phyloP scores from a whole-genome alignment of 2,113 vertebrate genomes.

The Alectura lathami region DNA sequence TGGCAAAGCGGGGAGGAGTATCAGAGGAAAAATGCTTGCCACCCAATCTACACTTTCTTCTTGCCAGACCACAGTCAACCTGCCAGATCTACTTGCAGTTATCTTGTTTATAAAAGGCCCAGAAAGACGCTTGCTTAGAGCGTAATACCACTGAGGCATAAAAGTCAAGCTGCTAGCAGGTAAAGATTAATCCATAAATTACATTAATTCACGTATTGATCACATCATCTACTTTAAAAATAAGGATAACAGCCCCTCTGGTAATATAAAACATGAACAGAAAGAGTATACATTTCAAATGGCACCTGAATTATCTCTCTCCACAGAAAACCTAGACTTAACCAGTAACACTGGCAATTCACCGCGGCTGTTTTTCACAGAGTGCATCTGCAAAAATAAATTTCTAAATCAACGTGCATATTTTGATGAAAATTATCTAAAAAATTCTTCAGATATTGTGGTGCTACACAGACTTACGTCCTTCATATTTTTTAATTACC shows the following conservation, averaged over 20 bases:
- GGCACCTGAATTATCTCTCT: neutral
- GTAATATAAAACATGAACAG: neutral
- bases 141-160: neutral
- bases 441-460: neutral
- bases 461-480: neutral
- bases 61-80: slow-evolving; percentile 50
- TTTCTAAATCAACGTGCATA: neutral
- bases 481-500: neutral
- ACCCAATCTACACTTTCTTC: slow-evolving; percentile 35
- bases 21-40: slow-evolving; percentile 30
- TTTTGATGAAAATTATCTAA: slow-evolving; percentile 16
- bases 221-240: slow-evolving; percentile 8
- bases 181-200: slow-evolving; percentile 39
- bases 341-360: neutral
- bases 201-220: slow-evolving; percentile 41
- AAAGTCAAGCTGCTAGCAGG: slow-evolving; percentile 6
- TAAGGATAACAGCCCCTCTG: neutral
- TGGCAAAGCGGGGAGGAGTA: neutral
- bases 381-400: neutral
- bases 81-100: slow-evolving; percentile 44
- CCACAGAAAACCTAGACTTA: neutral
- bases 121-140: neutral
- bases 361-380: neutral
- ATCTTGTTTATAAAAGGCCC: slow-evolving; percentile 42
- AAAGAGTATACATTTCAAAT: neutral